Evolutionary conservation across 2,797 vertebrate species (phyloP), one percentile per base, ranked within the genome.

Genomic region (Huso huso): DNA sequence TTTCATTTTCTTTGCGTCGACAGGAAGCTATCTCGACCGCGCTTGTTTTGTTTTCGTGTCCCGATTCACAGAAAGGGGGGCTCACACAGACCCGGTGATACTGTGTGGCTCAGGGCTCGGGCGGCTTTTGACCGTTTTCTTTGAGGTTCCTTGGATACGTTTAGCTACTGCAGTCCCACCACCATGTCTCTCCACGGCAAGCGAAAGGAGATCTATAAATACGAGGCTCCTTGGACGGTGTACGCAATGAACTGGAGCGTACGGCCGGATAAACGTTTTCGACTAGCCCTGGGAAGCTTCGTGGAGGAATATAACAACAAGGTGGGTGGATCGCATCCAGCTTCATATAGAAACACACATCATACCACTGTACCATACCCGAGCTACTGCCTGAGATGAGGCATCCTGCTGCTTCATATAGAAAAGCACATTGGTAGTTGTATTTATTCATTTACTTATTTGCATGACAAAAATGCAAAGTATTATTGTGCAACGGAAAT

Each of bases 231-330:
- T 69, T 99, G 96, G 96, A 99, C 96, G 64, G 96, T 99, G 12
- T 99, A 98, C 70, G 96, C 95, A 68, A 99, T 99, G 96, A 98
- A 97, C 89, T 99, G 96, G 96, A 98, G 95, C 80, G 96, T 99
- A 69, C 90, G 96, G 62, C 96, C 96, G 2, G 96, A 99, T 87
- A 98, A 98, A 82, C 92, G 96, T 77, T 99, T 99, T 79, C 91
- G 96, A 1, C 79, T 99, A 81, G 96, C 96, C 0, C 86, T 98
- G 0, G 96, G 96, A 7, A 97, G 95, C 81, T 99, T 98, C 73
- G 95, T 98, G 71, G 96, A 98, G 79, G 96, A 99, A 68, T 98
- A 98, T 74, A 98, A 98, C 86, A 98, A 98, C 87, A 98, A 97
- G 93, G 96, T 97, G 77, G 71, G 69, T 37, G 37, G 37, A 37